Conservation (phyloP, 2,888 invertebrate genomes). For the Standfussiana lucernea region DNA sequence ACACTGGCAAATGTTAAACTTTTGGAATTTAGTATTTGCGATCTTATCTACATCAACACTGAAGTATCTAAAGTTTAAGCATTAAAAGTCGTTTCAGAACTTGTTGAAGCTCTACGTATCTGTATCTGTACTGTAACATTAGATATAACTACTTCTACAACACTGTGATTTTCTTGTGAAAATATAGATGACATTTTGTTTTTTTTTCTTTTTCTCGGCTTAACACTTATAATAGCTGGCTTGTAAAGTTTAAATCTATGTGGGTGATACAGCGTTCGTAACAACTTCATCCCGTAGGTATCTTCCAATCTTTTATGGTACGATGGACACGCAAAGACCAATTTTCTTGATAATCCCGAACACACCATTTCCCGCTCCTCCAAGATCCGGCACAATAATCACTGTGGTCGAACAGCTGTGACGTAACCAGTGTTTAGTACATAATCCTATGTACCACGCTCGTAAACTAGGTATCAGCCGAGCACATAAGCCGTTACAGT, state of each 20-base stretch:
- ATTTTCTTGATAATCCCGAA: background rate
- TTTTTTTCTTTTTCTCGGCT: background rate
- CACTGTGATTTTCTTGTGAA: background rate
- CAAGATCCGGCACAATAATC: background rate
- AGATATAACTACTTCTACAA: background rate
- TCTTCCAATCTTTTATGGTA: background rate
- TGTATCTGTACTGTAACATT: background rate
- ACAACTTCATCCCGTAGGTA: background rate
- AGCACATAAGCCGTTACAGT: slow-evolving; percentile 39
- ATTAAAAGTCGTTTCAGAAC: slow-evolving; percentile 6
- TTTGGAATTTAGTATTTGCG: background rate
- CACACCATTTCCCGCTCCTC: background rate
- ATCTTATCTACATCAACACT: slow-evolving; percentile 1
- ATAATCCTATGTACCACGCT: slow-evolving; percentile 12
- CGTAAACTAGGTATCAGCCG: slow-evolving; percentile 30
- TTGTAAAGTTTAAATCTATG: background rate
- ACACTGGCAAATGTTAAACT: background rate
- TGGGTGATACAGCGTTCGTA: background rate
- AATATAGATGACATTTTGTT: background rate
- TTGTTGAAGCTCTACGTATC: background rate
- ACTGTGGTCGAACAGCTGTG: slow-evolving; percentile 10
- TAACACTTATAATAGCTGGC: background rate
- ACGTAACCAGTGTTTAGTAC: slow-evolving; percentile 11
- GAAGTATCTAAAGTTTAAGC: slow-evolving; percentile 12
- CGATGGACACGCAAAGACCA: background rate